These are phyloP conservation scores for Trididemnum nubilum DNA, from an alignment of 23 tunicate species.

Conservation along the genomic window DNA sequence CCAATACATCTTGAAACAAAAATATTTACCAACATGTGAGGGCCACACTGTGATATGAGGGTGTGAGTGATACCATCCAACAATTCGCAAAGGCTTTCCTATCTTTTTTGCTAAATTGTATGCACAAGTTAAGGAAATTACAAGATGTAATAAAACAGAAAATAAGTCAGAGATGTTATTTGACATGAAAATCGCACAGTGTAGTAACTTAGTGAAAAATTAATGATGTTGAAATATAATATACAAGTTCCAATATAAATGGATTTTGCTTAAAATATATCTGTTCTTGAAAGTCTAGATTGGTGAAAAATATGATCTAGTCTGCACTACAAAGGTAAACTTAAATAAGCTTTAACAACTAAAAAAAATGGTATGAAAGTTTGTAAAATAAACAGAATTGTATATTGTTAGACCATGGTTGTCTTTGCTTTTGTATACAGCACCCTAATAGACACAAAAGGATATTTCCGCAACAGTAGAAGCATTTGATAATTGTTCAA, in stretches of 20 bases:
- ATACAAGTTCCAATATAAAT: no score
- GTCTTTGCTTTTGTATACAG: neutral
- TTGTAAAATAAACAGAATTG: neutral
- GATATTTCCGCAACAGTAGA: constrained; percentile 90
- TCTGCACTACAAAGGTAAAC: no score
- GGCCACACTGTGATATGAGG: constrained; percentile 98
- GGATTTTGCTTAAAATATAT: no score
- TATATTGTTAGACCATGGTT: neutral
- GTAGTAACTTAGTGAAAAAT: no score
- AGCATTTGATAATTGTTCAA: constrained; percentile 87
- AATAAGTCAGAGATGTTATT: neutral
- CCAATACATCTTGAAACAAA: neutral
- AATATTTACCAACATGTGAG: constrained; percentile 85
- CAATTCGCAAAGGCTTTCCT: constrained; percentile 61
- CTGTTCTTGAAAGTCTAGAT: no score
- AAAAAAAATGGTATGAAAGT: constrained; percentile 1
- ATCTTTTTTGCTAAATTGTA: constrained; percentile 68
- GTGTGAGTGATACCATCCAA: constrained; percentile 98
- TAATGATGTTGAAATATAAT: no score
- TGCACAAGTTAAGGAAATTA: constrained; percentile 3
- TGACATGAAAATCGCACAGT: no score
- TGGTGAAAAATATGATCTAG: no score
- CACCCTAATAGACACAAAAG: constrained; percentile 21
- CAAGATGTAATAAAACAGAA: no score
- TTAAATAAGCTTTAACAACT: no score